phyloP scores from a whole-genome alignment of 2,797 vertebrate genomes.

The Cyprinodon diabolis region DNA sequence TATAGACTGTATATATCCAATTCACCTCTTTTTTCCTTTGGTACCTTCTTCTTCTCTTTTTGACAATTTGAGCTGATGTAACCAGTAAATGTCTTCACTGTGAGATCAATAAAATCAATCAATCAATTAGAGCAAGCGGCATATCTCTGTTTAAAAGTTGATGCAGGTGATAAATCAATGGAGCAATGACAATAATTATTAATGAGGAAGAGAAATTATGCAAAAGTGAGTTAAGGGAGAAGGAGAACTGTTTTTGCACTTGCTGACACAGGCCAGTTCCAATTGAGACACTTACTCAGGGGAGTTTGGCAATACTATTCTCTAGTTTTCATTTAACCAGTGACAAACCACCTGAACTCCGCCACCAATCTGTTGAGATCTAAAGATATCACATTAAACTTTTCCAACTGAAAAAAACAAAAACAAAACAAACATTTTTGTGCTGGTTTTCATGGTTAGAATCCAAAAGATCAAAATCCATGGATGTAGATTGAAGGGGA shows the following conservation, averaged over 20 bases:
- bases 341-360: conserved; percentile 56
- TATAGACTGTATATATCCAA: too few relatives aligned
- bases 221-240: conserved; percentile 38
- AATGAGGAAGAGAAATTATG: conserved; percentile 45
- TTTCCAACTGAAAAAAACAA: conserved; percentile 7
- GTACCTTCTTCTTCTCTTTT: too few relatives aligned
- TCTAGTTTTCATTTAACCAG: conserved; percentile 47
- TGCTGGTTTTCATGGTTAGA: conserved; percentile 11
- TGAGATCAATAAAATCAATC: too few relatives aligned
- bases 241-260: conserved; percentile 60
- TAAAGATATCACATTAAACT: conserved; percentile 24
- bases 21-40: too few relatives aligned
- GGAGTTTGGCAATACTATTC: conserved; percentile 55
- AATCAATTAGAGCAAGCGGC: not conserved
- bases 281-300: conserved; percentile 60
- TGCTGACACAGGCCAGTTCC: conserved; percentile 63
- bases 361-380: conserved; percentile 42
- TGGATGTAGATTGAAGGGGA: conserved; percentile 2
- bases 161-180: conserved; percentile 50
- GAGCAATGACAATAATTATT: conserved; percentile 43
- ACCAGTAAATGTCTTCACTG: too few relatives aligned
- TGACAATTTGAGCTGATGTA: too few relatives aligned
- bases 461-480: not conserved
- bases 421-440: too few relatives aligned
- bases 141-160: conserved; percentile 37